Base-by-base conservation (phyloP, 2,113 vertebrate genomes). In the Sinocyclocheilus grahami region DNA sequence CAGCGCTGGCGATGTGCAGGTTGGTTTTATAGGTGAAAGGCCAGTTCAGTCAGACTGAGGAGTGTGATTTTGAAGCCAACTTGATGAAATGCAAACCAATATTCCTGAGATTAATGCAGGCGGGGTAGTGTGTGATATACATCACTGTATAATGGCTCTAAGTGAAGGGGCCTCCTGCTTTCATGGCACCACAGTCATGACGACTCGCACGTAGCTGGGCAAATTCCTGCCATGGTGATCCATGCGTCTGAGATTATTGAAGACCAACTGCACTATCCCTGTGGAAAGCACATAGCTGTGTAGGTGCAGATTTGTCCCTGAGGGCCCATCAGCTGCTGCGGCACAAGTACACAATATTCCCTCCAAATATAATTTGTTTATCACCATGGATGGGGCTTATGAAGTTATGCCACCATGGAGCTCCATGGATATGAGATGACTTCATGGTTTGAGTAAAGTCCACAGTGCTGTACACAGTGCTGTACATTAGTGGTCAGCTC, bases 181-280 rank as follows among this genome's bases (percentile, higher is more conserved):
- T 77, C 71, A 86, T 76, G 79, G 39, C 60, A 46, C 39, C 22
- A 48, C 48, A 12, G 62, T 62, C 78, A 53, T 82, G 83, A 87
- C 33, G 63, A 85, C 58, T 85, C 24, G 2, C 87, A 85, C 72
- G 84, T 82, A 88, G 18, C 9, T 42, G 12, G 60, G 71, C 60
- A 8, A 58, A 85, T 79, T 81, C 37, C 33, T 42, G 12, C 60
- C 22, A 82, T 82, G 22, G 83, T 82, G 65, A 82, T 82, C 76
- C 78, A 42, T 78, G 78, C 72, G n/a, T 82, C 63, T 82, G 71
- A 85, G 85, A 88, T 88, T 86, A 81, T 82, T 82, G 62, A n/a
- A 65, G 14, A 67, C 24, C n/a, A 62, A 62, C 55, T 79, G 78
- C 53, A 39, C 33, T 80, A 80, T 80, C 78, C 78, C 78, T 39